Base-by-base conservation (phyloP, 37 sponge, comb jelly and placozoan genomes). In the Oscarella lobularis region DNA sequence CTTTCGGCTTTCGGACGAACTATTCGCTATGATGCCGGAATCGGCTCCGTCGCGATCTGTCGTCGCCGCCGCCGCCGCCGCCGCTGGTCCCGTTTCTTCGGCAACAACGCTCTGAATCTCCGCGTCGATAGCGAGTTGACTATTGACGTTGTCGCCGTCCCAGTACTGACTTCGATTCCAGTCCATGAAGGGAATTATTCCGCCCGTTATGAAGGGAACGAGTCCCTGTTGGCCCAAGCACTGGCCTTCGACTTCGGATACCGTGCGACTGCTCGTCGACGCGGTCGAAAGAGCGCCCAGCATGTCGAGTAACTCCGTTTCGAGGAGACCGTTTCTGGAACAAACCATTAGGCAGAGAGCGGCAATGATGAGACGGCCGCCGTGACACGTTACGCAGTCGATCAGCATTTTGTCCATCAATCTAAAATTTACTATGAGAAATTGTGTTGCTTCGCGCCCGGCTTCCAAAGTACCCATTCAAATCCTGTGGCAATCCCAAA, bases 241-340 rank as follows among this genome's bases (percentile, higher is more conserved):
- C 20, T 48, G 60, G 14, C 9, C 20, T 9, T 48, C 60, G 20
- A 20, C 20, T 20, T 48, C 60, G 20, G 60, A 48, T 27, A 48
- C 14, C 14, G 14, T 48, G 9, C 60, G 60, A 20, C 60, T 20
- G 20, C 14, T 27, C 60, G 60, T 9, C 60, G 60, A 48, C 9
- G 14, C 20, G 1, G 76, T 38, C 29, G 33, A 40, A 36, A 77
- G 38, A 29, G 73, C 38, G 29, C 78, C 78, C 37, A 83, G 38
- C 73, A 83, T 75, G 37, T 83, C 78, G 9, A 83, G 39, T 66
- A 83, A 66, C 54, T 83, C 83, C 35, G 66, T 32, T 40, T 83
- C 83, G 1, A 32, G 38, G 6, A 83, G 39, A 33, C 83, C 83
- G 36, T 55, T 35, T 0, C 67, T 37, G 38, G 83, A 30, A 31